Evolutionary conservation across 64 coral and sea anemone species (phyloP), one percentile per base, ranked within the genome.

Genomic region (Actinia tenebrosa): DNA sequence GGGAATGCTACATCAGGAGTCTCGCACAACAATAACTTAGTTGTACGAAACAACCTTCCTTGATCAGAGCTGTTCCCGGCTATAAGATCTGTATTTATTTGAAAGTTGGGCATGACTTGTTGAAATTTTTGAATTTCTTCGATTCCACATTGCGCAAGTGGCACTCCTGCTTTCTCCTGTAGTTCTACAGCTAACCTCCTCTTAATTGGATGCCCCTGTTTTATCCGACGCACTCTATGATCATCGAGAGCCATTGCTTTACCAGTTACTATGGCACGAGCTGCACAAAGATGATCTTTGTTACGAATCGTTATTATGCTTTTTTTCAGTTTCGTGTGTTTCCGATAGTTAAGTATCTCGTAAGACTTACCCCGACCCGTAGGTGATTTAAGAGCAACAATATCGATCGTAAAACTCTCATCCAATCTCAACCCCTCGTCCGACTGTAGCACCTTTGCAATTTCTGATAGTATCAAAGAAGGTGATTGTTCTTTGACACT

Each of bases 381-480:
- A 37, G 30, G 30, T 37, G 30, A 37, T 37, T 37, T 37, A 37
- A 37, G 30, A 37, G 30, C 30, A 37, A 37, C 30, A 37, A 37
- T 37, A 37, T 37, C 30, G 30, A 37, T 37, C 30, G 30, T 37
- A 37, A 37, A 37, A 37, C 30, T 37, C 30, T 37, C 30, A 37
- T 37, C 30, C 30, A 37, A 37, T 37, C 30, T 37, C 30, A 88
- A 80, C 13, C 75, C 45, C 17, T 88, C 45, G 45, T 88, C 77
- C 45, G 64, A 77, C 75, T 79, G 86, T 79, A 88, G 25, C 23
- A 88, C 86, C 43, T 88, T 88, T 42, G 86, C 55, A 56, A 88
- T 80, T 71, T 88, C 86, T 17, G 71, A 50, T 13, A 88, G 86
- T 55, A 88, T 56, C 56, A 56, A 59, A 3, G 64, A 50, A 11